These are phyloP conservation scores for Ridgeia piscesae DNA, from an alignment of 1,140 invertebrate genomes.

Conservation along the genomic window DNA sequence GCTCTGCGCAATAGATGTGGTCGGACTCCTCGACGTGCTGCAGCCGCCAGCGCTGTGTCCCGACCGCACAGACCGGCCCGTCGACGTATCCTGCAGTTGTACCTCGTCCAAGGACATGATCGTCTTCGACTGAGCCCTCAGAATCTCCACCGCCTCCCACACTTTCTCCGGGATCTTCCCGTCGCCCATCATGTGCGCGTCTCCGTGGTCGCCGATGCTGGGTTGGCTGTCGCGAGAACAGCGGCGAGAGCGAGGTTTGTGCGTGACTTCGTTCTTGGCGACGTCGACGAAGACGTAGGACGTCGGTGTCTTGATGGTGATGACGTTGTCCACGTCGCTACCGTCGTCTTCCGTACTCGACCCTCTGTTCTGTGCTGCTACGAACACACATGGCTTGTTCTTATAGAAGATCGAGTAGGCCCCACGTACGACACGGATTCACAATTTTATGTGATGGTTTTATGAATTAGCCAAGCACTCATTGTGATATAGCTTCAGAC, in stretches of 20 bases:
- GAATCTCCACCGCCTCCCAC: background rate
- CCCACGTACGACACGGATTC: too few relatives aligned
- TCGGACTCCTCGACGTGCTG: background rate
- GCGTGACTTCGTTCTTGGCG: background rate
- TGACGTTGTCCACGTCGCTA: background rate
- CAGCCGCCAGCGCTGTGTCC: background rate
- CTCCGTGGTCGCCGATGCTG: background rate
- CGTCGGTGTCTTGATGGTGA: constrained; percentile 3
- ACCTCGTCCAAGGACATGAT: background rate
- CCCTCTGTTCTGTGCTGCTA: background rate
- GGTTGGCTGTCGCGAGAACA: background rate
- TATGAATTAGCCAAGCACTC: too few relatives aligned
- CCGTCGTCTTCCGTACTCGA: background rate
- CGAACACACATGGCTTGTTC: background rate
- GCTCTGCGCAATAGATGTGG: background rate
- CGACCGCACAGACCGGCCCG: background rate
- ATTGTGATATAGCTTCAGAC: too few relatives aligned
- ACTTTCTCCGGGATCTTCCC: background rate
- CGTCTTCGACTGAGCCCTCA: background rate
- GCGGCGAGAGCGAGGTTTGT: background rate
- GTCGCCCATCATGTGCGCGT: background rate
- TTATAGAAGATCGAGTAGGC: too few relatives aligned
- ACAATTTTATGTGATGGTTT: too few relatives aligned
- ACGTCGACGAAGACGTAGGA: background rate
- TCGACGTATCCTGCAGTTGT: background rate